These are phyloP conservation scores for Agrotis puta DNA, from an alignment of 2,888 invertebrate genomes.

Conservation along the genomic window DNA sequence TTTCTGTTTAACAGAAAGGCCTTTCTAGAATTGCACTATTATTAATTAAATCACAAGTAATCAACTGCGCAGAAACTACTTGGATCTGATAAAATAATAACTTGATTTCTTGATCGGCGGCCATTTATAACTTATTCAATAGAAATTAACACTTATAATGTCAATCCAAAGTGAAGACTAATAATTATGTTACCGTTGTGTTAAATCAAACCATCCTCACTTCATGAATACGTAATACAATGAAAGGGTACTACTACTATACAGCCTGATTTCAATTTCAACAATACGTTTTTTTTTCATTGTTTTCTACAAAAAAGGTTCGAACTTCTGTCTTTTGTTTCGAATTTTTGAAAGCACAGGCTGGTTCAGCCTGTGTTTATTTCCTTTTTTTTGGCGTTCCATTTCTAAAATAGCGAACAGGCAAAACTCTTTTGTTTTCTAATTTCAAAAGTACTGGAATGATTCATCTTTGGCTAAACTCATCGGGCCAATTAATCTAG, in stretches of 20 bases:
- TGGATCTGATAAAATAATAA: conserved; percentile 33
- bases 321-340: conserved; percentile 30
- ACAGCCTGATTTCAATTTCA: conserved; percentile 56
- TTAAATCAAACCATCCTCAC: conserved; percentile 50
- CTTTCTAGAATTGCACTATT: too few relatives aligned
- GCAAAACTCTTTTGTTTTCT: conserved; percentile 29
- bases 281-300: conserved; percentile 23
- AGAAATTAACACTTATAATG: conserved; percentile 66
- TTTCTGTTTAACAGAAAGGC: too few relatives aligned
- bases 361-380: neutral
- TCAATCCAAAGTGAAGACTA: conserved; percentile 50
- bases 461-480: conserved; percentile 4
- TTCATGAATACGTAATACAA: conserved; percentile 56
- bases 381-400: conserved; percentile 26
- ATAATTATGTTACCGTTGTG: conserved; percentile 63
- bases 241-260: conserved; percentile 28
- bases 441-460: conserved; percentile 10
- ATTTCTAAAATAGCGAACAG: conserved; percentile 24
- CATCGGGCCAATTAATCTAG: conserved; percentile 12
- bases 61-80: neutral
- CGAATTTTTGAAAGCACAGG: conserved; percentile 21
- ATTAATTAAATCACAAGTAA: neutral
- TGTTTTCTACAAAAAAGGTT: conserved; percentile 46
- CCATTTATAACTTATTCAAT: conserved; percentile 62
- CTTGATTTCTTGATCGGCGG: conserved; percentile 16